These are phyloP conservation scores for Cyprinodon variegatus DNA, from an alignment of 2,113 vertebrate genomes.

Conservation along the genomic window DNA sequence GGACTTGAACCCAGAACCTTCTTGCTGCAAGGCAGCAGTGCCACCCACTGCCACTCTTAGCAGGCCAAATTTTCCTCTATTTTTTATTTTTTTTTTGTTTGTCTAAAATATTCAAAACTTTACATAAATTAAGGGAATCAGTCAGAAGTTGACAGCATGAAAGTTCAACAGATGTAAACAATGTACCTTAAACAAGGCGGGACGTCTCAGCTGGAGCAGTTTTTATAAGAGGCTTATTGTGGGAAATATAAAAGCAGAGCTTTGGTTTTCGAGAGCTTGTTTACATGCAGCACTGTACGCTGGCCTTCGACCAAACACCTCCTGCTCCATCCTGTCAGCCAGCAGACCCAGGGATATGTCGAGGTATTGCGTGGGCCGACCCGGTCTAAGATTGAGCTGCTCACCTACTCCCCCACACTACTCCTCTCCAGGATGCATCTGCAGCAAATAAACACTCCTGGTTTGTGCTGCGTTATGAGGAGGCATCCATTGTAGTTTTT, in stretches of 20 bases:
- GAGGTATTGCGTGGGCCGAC: conserved; percentile 25
- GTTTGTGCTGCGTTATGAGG: conserved; percentile 17
- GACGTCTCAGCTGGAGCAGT: neutral
- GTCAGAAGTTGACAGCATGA: too few relatives aligned
- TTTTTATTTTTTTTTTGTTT: too few relatives aligned
- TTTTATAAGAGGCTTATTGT: neutral
- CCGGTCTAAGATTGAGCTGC: conserved; percentile 34
- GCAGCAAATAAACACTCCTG: conserved; percentile 47
- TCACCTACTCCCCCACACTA: conserved; percentile 48
- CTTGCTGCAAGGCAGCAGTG: too few relatives aligned
- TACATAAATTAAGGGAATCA: too few relatives aligned
- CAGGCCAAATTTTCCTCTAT: too few relatives aligned
- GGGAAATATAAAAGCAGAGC: neutral
- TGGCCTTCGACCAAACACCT: neutral
- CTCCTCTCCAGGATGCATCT: conserved; percentile 27
- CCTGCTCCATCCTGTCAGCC: neutral
- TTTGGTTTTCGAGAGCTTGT: neutral
- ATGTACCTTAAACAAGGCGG: neutral
- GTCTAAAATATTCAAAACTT: too few relatives aligned
- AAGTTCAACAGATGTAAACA: neutral
- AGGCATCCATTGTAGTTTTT: conserved; percentile 54
- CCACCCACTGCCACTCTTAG: too few relatives aligned
- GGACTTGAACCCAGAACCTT: too few relatives aligned
- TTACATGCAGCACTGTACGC: neutral
- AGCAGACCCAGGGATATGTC: neutral